Base-by-base conservation (phyloP, 2,797 vertebrate species). In the Ceryle rudis region DNA sequence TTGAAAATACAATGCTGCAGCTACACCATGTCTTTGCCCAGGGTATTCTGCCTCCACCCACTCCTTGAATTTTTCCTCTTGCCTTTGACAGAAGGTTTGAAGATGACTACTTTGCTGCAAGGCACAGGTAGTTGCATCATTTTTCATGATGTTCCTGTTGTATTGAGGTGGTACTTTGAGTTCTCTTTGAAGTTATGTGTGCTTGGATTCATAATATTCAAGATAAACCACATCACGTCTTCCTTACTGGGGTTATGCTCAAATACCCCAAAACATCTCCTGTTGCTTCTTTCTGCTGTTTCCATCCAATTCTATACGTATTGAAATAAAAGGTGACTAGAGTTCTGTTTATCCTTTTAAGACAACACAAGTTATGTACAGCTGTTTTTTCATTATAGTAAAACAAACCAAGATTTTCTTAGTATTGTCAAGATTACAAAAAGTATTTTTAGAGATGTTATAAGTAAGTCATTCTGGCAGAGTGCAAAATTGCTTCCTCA, bases 401-500 rank as follows among this genome's bases (percentile, higher is more conserved):
- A 78, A 78, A 49, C 42, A 77, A 94, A 83, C 60, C 73, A 83
- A 85, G 28, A 42, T 84, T 65, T 49, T 94, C 25, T 8, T 62
- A 80, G 23, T 55, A 82, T 72, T 79, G 72, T 91, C 91, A 91
- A 89, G 94, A 67, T 88, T 61, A 91, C 61, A 77, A 41, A 61
- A 89, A 92, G 29, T 74, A 37, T 28, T 93, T 86, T 93, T 77
- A 93, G 46, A 93, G n/a, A 81, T 79, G 58, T 65, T 58, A 60
- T 66, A 89, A 82, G 52, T 85, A 94, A 91, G 55, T 82, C 37
- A 60, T 95, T 89, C 81, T 97, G 66, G 49, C 93, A 93, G 44
- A 92, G 31, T 35, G 14, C 49, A 95, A 91, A 93, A 90, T 93
- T 86, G 62, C 44, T 95, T 70, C 58, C 72, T 89, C 93, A 95